phyloP scores from a whole-genome alignment of 2,113 vertebrate genomes.

The Petroica traversi region DNA sequence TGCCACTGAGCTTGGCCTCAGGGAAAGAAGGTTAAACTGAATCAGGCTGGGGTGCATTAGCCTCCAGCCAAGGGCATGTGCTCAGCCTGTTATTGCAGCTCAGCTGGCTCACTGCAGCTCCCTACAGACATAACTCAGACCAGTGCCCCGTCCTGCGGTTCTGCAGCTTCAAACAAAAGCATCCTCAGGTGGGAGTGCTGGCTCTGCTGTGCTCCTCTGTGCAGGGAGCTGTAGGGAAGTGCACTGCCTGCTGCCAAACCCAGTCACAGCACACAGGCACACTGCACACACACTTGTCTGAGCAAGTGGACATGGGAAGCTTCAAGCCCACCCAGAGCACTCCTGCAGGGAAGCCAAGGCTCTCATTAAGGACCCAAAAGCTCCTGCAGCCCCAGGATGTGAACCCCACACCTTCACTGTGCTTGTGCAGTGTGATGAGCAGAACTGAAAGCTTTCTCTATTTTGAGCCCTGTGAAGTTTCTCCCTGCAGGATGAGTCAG shows the following conservation, averaged over 20 bases:
- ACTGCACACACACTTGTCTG: neutral
- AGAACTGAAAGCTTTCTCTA: neutral
- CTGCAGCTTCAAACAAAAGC: neutral
- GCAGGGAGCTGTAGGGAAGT: neutral
- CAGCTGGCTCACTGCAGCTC: neutral
- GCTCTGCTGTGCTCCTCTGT: neutral
- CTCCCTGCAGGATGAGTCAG: slow-evolving; percentile 23
- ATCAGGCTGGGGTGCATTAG: neutral
- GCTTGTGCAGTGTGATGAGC: neutral
- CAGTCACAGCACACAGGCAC: neutral
- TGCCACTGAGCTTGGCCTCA: neutral
- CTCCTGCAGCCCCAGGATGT: neutral
- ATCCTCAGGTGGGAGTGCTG: neutral
- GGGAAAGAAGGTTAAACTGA: neutral
- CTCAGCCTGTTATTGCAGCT: neutral
- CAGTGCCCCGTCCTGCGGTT: neutral
- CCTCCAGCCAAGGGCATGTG: neutral
- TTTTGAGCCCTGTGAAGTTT: neutral
- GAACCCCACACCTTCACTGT: neutral
- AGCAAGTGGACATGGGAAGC: neutral
- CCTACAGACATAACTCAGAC: neutral
- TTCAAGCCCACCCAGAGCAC: neutral
- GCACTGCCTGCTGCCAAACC: neutral
- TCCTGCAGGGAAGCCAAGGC: neutral
- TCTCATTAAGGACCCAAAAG: neutral